Conservation (phyloP, 2,113 vertebrate genomes). For the Numida meleagris region DNA sequence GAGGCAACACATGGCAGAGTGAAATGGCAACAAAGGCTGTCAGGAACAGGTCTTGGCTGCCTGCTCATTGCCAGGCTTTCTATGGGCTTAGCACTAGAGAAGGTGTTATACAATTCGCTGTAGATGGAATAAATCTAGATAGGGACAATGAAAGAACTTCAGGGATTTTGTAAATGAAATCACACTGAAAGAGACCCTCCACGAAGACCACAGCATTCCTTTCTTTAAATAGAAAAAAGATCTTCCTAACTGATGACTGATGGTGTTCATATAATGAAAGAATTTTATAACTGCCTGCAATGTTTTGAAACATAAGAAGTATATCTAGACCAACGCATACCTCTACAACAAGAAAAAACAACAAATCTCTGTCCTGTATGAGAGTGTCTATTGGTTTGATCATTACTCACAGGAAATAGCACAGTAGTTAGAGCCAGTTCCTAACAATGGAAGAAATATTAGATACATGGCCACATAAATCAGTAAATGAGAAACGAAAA, state of each 20-base stretch:
- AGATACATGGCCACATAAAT: neutral
- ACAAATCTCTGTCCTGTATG: neutral
- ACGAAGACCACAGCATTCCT: neutral
- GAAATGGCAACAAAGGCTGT: neutral
- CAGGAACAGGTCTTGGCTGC: neutral
- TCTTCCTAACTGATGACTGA: neutral
- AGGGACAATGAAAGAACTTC: constrained; percentile 1
- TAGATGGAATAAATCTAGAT: constrained; percentile 24
- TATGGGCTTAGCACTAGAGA: neutral
- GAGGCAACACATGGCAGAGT: neutral
- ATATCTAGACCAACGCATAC: neutral
- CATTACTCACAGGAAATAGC: neutral
- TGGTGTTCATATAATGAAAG: neutral
- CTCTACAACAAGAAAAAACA: neutral
- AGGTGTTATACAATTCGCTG: constrained; percentile 11
- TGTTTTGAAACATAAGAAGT: neutral
- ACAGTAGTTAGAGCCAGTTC: neutral
- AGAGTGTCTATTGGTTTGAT: neutral
- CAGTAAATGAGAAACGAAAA: neutral
- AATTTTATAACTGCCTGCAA: neutral
- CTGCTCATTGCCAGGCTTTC: neutral
- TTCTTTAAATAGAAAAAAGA: neutral
- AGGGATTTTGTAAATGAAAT: neutral
- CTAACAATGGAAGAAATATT: neutral
- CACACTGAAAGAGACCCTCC: neutral